Evolutionary conservation across 2,888 invertebrate species (phyloP).

Genomic region (Lithophane leautieri): DNA sequence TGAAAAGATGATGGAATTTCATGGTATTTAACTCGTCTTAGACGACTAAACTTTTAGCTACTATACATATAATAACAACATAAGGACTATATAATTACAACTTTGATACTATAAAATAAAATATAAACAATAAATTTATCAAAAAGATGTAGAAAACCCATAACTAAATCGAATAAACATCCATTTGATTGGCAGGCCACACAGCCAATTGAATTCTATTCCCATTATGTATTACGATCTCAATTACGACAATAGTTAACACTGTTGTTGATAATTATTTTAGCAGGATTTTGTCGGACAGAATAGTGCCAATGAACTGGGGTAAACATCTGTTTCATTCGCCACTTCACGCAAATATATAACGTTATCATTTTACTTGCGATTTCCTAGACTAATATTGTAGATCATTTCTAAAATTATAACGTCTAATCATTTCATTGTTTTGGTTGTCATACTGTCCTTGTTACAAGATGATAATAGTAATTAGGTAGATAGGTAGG

Average conservation of each 20-base stretch:
- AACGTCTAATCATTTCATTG: conserved; percentile 28
- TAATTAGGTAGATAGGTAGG: neutral
- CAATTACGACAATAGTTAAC: conserved; percentile 41
- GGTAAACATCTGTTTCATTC: conserved; percentile 63
- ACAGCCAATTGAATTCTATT: conserved; percentile 8
- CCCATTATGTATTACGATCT: conserved; percentile 20
- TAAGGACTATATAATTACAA: too few relatives aligned
- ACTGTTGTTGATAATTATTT: conserved; percentile 67
- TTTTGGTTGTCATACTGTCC: conserved; percentile 7
- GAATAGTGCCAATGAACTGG: conserved; percentile 61
- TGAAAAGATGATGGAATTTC: too few relatives aligned
- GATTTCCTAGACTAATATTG: conserved; percentile 40
- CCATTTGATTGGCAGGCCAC: conserved; percentile 21
- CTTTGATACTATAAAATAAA: too few relatives aligned
- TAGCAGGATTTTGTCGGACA: conserved; percentile 65
- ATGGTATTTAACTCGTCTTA: too few relatives aligned
- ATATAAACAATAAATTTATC: too few relatives aligned
- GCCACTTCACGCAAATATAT: conserved; percentile 19
- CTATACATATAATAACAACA: too few relatives aligned
- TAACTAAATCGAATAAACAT: neutral
- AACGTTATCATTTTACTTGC: conserved; percentile 40
- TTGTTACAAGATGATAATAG: neutral
- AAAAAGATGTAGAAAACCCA: too few relatives aligned
- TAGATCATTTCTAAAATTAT: conserved; percentile 57
- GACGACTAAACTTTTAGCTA: too few relatives aligned